Base-by-base conservation (phyloP, 1,140 invertebrate genomes). In the Drosophila varians region DNA sequence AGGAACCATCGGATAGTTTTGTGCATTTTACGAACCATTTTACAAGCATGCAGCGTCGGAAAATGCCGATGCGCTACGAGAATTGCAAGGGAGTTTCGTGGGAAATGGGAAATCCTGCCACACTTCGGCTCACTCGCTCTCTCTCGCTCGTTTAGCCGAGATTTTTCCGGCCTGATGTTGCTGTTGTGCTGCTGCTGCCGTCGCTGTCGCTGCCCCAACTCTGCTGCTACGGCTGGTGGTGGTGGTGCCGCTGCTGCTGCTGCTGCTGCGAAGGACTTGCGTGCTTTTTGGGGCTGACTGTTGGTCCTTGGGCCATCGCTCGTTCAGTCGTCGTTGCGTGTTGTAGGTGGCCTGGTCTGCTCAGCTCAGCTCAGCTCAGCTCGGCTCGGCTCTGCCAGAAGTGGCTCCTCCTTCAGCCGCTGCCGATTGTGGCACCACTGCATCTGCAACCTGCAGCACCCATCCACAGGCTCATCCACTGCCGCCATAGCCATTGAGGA, bases 301-400 rank as follows among this genome's bases (percentile, higher is more conserved):
- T 86, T 86, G 82, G 80, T 86, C 80, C 80, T 86, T 87, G 84
- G 72, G 76, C 80, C 65, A 84, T 60, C 51, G 77, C 47, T 82
- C 72, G 77, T 80, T 87, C 80, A 86, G 82, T 86, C 80, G 82
- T 87, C 80, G 80, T 86, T 86, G 82, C 80, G 80, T 86, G 77
- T 86, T 87, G 80, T 86, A 86, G 80, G 80, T 86, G 80, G 80
- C 72, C 80, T 80, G 80, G 73, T 86, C 82, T 84, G 58, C 55
- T 74, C 40, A 53, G 76, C 52, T 71, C 71, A 57, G 47, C 46
- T 55, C 69, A 73, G 54, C 68, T 54, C 68, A 49, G 61, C 38
- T 55, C 69, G 69, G 54, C 68, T 54, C 68, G 45, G 61, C 38
- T 66, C 38, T 49, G 36, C 49, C 31, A 47, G 66, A 28, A 42